Percentiles rank a stretch among this genome's conserved stretches.
These are phyloP conservation scores for Zaprionus tsacasi DNA, from an alignment of 1,140 invertebrate species.

Conservation along the genomic window DNA sequence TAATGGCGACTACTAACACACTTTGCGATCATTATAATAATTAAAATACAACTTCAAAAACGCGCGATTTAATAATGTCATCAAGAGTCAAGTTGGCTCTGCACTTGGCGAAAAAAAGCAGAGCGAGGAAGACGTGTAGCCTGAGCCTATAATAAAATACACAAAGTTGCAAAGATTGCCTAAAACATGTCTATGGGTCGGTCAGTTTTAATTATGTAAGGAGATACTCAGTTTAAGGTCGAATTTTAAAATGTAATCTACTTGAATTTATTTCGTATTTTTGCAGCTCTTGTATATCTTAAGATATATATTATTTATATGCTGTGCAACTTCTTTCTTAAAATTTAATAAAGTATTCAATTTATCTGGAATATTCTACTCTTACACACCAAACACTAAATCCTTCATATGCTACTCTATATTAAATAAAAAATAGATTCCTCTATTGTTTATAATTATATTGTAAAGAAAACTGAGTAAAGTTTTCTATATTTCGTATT, in stretches of 20 bases:
- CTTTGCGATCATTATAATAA: slow-evolving; percentile 14
- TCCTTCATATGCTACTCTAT: no score
- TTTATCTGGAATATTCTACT: no score
- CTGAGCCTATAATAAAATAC: slow-evolving; percentile 1
- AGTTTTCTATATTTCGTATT: not conserved
- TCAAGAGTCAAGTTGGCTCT: not conserved
- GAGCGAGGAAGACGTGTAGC: not conserved
- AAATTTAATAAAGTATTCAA: no score
- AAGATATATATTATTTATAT: not conserved
- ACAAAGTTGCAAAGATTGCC: not conserved
- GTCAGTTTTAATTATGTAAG: not conserved
- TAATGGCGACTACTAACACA: slow-evolving; percentile 45
- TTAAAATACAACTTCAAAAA: slow-evolving; percentile 8
- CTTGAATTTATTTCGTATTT: not conserved
- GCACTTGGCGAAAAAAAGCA: slow-evolving; percentile 29
- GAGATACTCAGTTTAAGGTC: not conserved
- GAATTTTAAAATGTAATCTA: not conserved
- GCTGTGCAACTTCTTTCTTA: not conserved
- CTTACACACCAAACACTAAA: no score
- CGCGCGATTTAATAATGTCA: slow-evolving; percentile 26
- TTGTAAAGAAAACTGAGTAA: no score
- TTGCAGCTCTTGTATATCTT: not conserved
- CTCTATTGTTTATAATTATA: no score
- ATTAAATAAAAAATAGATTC: no score
- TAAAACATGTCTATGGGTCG: not conserved